Evolutionary conservation across 2,113 vertebrate species (phyloP).

Genomic region (Chamaetylas fuelleborni): DNA sequence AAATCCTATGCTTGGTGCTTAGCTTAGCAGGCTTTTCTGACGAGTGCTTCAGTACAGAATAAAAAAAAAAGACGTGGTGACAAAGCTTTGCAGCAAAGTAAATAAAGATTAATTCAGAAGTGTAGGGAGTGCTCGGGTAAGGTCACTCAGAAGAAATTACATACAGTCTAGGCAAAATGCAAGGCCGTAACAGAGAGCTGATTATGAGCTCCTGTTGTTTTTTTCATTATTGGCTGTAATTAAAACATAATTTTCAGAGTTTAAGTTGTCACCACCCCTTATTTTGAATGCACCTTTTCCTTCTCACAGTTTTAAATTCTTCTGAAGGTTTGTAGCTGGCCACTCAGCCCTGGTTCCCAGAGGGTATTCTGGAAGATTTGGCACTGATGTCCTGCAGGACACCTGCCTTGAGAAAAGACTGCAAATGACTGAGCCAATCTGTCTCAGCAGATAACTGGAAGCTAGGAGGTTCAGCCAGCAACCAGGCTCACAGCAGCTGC

Average conservation of each 20-base stretch:
- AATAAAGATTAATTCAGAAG: conserved; percentile 49
- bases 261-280: neutral
- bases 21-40: conserved; percentile 22
- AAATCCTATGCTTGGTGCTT: neutral
- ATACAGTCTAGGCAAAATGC: neutral
- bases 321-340: neutral
- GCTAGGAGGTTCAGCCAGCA: neutral
- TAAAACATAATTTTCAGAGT: neutral
- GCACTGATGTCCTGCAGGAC: neutral
- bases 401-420: neutral
- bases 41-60: neutral
- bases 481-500: neutral
- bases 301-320: neutral
- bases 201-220: neutral
- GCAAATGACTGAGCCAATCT: neutral
- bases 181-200: neutral
- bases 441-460: neutral
- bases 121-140: neutral
- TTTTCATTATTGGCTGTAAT: neutral
- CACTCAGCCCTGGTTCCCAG: neutral
- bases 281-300: neutral
- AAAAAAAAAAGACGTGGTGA: neutral
- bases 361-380: neutral
- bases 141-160: neutral
- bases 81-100: conserved; percentile 27